phyloP scores from a whole-genome alignment of 2,888 invertebrate genomes.

The Leptogaster cylindrica region DNA sequence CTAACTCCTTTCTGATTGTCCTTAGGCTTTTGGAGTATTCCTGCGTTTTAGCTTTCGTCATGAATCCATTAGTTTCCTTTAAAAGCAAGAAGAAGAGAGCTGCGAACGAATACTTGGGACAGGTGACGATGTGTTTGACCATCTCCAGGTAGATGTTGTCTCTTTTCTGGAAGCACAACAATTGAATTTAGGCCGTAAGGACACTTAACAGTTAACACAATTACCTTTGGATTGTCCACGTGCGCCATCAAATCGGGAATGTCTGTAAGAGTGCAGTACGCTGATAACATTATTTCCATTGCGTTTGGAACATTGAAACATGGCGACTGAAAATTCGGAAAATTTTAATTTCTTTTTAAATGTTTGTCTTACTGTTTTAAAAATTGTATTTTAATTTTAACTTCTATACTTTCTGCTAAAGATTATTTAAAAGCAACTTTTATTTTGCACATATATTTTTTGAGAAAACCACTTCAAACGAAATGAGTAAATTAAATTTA shows the following conservation, averaged over 20 bases:
- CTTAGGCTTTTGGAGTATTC: slow-evolving; percentile 57
- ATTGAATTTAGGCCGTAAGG: slow-evolving; percentile 48
- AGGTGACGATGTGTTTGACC: slow-evolving; percentile 55
- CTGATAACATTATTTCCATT: slow-evolving; percentile 15
- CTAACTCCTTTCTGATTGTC: no score
- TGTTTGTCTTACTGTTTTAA: no score
- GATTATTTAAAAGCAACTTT: no score
- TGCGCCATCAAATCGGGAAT: slow-evolving; percentile 45
- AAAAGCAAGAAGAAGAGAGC: slow-evolving; percentile 64
- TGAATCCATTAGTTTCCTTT: slow-evolving; percentile 60
- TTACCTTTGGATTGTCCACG: slow-evolving; percentile 47
- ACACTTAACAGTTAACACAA: neutral
- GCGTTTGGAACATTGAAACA: no score
- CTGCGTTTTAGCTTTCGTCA: slow-evolving; percentile 55
- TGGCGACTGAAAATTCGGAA: no score
- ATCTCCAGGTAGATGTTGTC: slow-evolving; percentile 56
- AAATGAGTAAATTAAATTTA: no score
- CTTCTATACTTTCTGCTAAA: no score
- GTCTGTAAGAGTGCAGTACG: slow-evolving; percentile 37
- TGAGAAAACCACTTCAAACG: no score
- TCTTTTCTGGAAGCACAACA: slow-evolving; percentile 57
- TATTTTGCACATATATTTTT: no score
- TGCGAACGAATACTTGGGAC: slow-evolving; percentile 63
- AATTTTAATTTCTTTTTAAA: no score
- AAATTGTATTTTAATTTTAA: no score